phyloP scores from a whole-genome alignment of 2,113 vertebrate genomes.

The Raja brachyura region DNA sequence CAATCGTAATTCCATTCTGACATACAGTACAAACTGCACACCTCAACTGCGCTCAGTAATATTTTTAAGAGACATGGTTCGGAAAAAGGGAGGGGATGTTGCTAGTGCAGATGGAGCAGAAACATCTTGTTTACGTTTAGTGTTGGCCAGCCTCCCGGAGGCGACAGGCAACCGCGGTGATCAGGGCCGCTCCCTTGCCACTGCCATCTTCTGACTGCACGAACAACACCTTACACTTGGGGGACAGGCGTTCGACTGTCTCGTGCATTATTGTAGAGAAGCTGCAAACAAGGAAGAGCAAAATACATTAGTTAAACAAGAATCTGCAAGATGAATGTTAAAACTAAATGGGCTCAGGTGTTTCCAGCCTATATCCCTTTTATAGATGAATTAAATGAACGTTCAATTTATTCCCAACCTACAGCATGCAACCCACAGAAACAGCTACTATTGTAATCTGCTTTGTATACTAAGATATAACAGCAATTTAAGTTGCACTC shows the following conservation, averaged over 20 bases:
- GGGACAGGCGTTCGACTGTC: conserved; percentile 75
- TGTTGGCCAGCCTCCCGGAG: conserved; percentile 66
- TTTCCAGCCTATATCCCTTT: background rate
- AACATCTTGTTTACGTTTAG: conserved; percentile 31
- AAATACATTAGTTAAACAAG: background rate
- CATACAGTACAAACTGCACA: background rate
- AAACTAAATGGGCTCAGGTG: background rate
- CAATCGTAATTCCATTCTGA: background rate
- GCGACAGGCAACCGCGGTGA: conserved; percentile 86
- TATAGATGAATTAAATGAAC: background rate
- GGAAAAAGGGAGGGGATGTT: background rate
- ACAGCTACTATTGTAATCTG: background rate
- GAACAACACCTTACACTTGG: conserved; percentile 80
- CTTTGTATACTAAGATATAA: background rate
- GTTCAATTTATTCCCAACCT: background rate
- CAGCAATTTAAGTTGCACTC: background rate
- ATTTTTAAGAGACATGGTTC: background rate
- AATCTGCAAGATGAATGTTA: background rate
- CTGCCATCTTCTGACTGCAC: conserved; percentile 90
- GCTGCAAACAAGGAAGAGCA: conserved; percentile 51
- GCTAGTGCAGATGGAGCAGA: background rate
- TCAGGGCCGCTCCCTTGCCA: conserved; percentile 89
- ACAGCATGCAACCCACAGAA: background rate
- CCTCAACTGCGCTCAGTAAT: background rate
- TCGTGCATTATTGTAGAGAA: conserved; percentile 79